Percentiles rank a stretch among this genome's conserved stretches.
phyloP scores from a whole-genome alignment of 2,797 vertebrate genomes.

The Hephaestus fuliginosus region DNA sequence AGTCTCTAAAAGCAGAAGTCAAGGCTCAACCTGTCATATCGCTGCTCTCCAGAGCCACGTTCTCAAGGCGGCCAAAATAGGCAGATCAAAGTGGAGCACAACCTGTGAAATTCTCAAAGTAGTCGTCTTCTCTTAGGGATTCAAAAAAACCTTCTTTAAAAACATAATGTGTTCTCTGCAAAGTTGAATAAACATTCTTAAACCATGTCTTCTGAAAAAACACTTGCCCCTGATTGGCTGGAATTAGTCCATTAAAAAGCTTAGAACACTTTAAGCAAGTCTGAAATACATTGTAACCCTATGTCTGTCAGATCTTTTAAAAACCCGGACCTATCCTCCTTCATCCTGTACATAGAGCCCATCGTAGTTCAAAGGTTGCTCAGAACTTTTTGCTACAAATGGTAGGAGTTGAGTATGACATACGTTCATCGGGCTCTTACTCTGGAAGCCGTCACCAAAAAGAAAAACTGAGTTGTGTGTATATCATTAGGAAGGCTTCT shows the following conservation, averaged over 20 bases:
- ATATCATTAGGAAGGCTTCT: no score
- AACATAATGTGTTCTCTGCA: slow-evolving; percentile 40
- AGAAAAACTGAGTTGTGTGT: no score
- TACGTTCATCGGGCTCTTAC: background rate
- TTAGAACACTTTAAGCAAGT: no score
- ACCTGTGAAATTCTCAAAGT: slow-evolving; percentile 66
- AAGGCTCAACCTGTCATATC: slow-evolving; percentile 73
- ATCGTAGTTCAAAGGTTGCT: background rate
- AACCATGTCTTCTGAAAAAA: slow-evolving; percentile 30
- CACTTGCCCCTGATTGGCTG: background rate
- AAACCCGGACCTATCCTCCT: background rate
- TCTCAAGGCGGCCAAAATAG: slow-evolving; percentile 59
- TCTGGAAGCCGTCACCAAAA: background rate
- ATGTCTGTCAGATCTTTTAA: background rate
- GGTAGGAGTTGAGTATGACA: background rate
- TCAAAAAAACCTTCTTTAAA: slow-evolving; percentile 30
- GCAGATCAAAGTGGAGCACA: slow-evolving; percentile 66
- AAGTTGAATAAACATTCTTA: slow-evolving; percentile 22
- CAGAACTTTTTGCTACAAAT: background rate
- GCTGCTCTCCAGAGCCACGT: slow-evolving; percentile 62
- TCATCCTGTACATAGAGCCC: background rate
- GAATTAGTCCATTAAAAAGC: background rate
- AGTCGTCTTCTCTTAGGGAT: slow-evolving; percentile 37
- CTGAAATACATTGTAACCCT: background rate
- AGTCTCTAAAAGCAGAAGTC: slow-evolving; percentile 71